Evolutionary conservation across 2,797 vertebrate genomes (phyloP), one percentile per base, ranked within the genome.

Genomic region (Hydrolagus colliei): DNA sequence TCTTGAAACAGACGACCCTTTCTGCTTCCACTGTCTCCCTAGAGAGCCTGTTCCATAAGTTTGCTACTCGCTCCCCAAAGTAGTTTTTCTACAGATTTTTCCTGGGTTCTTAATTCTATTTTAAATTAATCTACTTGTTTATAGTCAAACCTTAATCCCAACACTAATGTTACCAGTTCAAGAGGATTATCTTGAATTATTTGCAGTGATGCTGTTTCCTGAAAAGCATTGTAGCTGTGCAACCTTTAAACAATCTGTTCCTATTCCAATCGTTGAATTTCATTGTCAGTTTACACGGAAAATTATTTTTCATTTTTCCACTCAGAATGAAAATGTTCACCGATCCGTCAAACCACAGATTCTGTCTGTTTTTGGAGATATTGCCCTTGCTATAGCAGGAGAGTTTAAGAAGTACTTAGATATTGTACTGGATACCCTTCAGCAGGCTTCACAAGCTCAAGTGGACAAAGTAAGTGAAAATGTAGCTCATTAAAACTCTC

Each of bases 401-500:
- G 98, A 99, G 88, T 99, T 99, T 86, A 99, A 99, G 92, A 99
- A 99, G 88, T 99, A 99, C 89, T 92, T 99, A 87, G 97, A 98
- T 0, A 96, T 99, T 0, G 98, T 99, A 1, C 90, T 99, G 88
- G 98, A 99, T 89, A 99, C 98, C 0, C 94, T 99, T 72, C 97
- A 99, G 89, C 98, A 99, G 91, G 98, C 98, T 0, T 98, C 97
- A 0, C 97, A 98, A 90, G 98, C 98, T 0, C 98, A 99, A 88
- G 97, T 99, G 16, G 97, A 98, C 91, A 99, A 98, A 96, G 97
- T 98, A 86, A 90, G 87, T 62, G 12, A 12, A 13, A 52, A 9
- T 11, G 7, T 7, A 11, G 41, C 41, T 52, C 41, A 52, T 52
- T 52, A 52, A 52, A 52, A 52, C 41, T 52, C 3, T 52, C 41